Evolutionary conservation across 2,888 invertebrate species (phyloP).

Genomic region (Dioctria rufipes): DNA sequence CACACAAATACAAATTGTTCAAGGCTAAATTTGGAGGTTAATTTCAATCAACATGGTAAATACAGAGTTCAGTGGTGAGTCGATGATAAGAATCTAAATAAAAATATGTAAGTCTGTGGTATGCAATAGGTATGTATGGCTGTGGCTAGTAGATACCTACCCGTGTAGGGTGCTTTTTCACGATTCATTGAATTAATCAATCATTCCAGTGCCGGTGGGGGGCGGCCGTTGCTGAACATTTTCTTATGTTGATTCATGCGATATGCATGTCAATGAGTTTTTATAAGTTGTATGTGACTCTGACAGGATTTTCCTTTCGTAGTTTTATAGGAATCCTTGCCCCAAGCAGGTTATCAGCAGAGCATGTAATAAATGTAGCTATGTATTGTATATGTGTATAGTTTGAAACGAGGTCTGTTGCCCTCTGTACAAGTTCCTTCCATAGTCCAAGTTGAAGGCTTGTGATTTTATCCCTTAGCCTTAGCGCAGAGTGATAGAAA

Average conservation of each 20-base stretch:
- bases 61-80: neutral
- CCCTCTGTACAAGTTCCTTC: neutral
- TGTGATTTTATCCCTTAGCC: neutral
- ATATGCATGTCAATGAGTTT: conserved; percentile 35
- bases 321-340: neutral
- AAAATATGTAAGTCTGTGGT: neutral
- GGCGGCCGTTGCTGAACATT: neutral
- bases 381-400: too few relatives aligned
- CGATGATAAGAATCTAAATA: too few relatives aligned
- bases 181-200: conserved; percentile 47
- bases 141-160: too few relatives aligned
- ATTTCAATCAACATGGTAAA: conserved; percentile 7
- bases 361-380: neutral
- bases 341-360: neutral
- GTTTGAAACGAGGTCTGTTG: neutral
- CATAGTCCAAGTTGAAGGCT: neutral
- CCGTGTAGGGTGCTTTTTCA: conserved; percentile 1
- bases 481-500: neutral
- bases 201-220: conserved; percentile 4
- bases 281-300: neutral
- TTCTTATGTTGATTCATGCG: conserved; percentile 40
- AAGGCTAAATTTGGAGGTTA: neutral
- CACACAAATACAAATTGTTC: neutral
- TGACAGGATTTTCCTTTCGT: conserved; percentile 5
- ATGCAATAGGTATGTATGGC: neutral